A percentile compares a stretch with the other conserved stretches of the same genome.
These are phyloP conservation scores for Augochlorella aurata DNA, from an alignment of 2,888 invertebrate species.

Conservation along the genomic window DNA sequence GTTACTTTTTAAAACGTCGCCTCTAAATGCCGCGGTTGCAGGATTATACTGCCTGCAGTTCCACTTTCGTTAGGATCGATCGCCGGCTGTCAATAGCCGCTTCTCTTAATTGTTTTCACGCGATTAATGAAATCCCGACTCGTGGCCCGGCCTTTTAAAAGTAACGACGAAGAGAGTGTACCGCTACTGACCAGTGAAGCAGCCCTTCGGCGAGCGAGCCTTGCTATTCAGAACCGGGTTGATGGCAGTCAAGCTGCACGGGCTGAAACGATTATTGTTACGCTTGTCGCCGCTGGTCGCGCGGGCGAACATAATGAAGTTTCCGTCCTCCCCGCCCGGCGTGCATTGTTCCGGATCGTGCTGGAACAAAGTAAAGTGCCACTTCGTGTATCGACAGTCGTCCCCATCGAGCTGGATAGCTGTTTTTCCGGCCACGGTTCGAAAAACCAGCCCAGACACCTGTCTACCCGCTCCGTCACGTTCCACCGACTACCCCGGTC, in stretches of 20 bases:
- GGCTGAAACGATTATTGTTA: constrained; percentile 97
- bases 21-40: neutral
- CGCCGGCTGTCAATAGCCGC: neutral
- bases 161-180: neutral
- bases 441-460: constrained; percentile 1
- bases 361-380: constrained; percentile 82
- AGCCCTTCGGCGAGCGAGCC: constrained; percentile 94
- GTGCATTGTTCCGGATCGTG: constrained; percentile 97
- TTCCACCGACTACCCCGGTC: neutral
- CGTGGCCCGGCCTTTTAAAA: neutral
- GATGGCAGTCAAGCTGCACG: constrained; percentile 95
- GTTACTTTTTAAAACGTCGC: no score
- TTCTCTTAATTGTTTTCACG: constrained; percentile 9
- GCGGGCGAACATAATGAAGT: constrained; percentile 99
- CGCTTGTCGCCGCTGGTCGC: constrained; percentile 98
- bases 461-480: neutral
- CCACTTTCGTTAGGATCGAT: constrained; percentile 6
- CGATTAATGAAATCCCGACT: neutral
- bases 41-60: neutral
- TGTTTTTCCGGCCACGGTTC: neutral
- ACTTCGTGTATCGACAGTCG: constrained; percentile 50
- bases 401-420: neutral
- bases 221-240: constrained; percentile 96
- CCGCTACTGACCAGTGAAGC: constrained; percentile 90
- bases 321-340: constrained; percentile 97